Conservation (phyloP, 2,113 vertebrate species). For the Probosciger aterrimus region DNA sequence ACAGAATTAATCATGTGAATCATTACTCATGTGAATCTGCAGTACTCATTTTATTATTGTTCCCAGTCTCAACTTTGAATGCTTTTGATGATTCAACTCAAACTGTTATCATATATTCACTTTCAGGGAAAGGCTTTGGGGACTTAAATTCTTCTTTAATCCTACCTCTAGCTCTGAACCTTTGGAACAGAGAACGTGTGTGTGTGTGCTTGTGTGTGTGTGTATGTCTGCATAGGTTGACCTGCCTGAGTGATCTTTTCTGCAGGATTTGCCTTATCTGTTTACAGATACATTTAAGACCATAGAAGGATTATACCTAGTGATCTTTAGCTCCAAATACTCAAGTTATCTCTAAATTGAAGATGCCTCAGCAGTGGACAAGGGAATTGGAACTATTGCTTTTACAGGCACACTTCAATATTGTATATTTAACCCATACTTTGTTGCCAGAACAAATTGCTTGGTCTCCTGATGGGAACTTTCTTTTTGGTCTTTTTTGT, state of each 20-base stretch:
- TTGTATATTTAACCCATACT: neutral
- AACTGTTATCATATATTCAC: neutral
- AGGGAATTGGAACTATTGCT: neutral
- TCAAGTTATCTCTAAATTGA: neutral
- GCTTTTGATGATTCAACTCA: slow-evolving; percentile 23
- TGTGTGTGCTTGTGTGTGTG: neutral
- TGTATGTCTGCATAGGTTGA: neutral
- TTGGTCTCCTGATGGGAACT: neutral
- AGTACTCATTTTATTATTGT: neutral
- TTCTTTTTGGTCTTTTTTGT: neutral
- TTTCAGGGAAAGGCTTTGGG: neutral
- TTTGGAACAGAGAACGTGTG: neutral
- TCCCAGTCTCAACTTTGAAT: neutral
- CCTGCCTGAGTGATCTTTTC: neutral
- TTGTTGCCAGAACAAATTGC: neutral
- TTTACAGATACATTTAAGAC: neutral
- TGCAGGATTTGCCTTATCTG: neutral
- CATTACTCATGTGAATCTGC: neutral
- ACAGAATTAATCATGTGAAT: neutral
- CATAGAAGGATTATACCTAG: neutral
- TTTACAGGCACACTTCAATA: neutral
- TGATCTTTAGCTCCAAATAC: neutral
- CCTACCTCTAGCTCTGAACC: neutral
- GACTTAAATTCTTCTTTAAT: slow-evolving; percentile 11
- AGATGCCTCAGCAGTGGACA: neutral